A percentile compares a stretch with the other conserved stretches of the same genome.
phyloP scores from a whole-genome alignment of 2,113 vertebrate genomes.

The Caranx ignobilis region DNA sequence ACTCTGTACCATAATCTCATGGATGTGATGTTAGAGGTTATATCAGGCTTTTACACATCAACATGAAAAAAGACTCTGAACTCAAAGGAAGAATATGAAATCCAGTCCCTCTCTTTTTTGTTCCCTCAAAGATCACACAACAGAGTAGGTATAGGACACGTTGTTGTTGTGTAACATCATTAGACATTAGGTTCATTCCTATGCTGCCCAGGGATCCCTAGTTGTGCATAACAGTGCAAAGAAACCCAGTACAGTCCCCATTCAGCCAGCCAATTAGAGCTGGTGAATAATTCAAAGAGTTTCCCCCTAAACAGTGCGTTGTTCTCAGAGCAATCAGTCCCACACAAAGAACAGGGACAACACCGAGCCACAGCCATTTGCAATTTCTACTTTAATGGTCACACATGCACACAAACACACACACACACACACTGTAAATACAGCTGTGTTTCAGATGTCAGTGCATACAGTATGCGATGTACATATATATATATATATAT shows the following conservation, averaged over 20 bases:
- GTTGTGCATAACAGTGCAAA: constrained; percentile 15
- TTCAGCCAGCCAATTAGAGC: constrained; percentile 70
- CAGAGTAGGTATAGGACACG: not conserved
- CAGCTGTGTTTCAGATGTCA: constrained; percentile 8
- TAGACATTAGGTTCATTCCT: constrained; percentile 8
- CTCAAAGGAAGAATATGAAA: not conserved
- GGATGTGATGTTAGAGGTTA: not conserved
- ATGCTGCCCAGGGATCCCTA: constrained; percentile 12
- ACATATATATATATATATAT: too few species aligned
- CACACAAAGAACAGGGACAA: constrained; percentile 29
- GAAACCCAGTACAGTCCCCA: constrained; percentile 58
- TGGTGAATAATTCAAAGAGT: constrained; percentile 76
- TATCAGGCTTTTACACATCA: not conserved
- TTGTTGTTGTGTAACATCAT: not conserved
- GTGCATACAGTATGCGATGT: not conserved
- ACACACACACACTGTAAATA: not conserved
- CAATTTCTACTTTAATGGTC: constrained; percentile 11
- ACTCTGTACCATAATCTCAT: not conserved
- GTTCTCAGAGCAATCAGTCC: constrained; percentile 41
- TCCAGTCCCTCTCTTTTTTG: not conserved
- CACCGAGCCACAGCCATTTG: constrained; percentile 6
- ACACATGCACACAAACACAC: not conserved
- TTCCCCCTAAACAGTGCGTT: constrained; percentile 59
- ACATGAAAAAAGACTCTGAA: not conserved
- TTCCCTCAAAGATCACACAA: not conserved